These are phyloP conservation scores for Ochropleura leucogaster DNA, from an alignment of 2,888 invertebrate genomes.

Conservation along the genomic window DNA sequence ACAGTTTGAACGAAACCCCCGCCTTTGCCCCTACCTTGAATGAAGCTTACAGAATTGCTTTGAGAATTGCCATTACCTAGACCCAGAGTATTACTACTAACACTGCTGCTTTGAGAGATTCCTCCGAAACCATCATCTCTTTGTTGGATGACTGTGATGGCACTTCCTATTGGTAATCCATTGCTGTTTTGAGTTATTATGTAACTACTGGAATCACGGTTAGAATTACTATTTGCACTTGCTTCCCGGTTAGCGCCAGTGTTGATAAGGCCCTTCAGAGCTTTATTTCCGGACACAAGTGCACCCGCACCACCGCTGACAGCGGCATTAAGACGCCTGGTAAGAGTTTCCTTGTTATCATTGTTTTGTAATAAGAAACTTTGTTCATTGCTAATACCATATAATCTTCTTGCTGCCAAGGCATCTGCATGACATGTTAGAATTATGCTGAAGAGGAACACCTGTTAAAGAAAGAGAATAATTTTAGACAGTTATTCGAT, in stretches of 20 bases:
- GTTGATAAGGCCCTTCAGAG: slow-evolving; percentile 6
- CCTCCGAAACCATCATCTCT: neutral
- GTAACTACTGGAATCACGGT: slow-evolving; percentile 5
- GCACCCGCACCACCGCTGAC: slow-evolving; percentile 26
- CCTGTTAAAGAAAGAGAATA: slow-evolving; percentile 28
- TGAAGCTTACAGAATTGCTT: slow-evolving; percentile 19
- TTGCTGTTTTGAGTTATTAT: slow-evolving; percentile 3
- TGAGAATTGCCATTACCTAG: slow-evolving; percentile 9
- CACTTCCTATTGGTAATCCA: slow-evolving; percentile 12
- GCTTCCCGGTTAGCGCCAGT: neutral
- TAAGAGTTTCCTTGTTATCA: neutral
- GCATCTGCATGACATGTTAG: slow-evolving; percentile 30
- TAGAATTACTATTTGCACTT: neutral
- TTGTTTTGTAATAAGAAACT: no score
- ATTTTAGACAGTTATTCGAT: neutral
- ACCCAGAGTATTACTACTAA: slow-evolving; percentile 6
- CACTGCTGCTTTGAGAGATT: slow-evolving; percentile 5
- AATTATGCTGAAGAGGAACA: slow-evolving; percentile 41
- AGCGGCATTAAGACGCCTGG: neutral
- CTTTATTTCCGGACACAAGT: slow-evolving; percentile 8
- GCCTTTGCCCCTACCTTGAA: neutral
- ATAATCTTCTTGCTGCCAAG: neutral
- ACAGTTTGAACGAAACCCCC: neutral
- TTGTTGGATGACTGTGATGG: slow-evolving; percentile 23
- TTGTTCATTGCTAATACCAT: neutral